phyloP scores from a whole-genome alignment of 2,888 invertebrate species.

The Drosophila picticornis region DNA sequence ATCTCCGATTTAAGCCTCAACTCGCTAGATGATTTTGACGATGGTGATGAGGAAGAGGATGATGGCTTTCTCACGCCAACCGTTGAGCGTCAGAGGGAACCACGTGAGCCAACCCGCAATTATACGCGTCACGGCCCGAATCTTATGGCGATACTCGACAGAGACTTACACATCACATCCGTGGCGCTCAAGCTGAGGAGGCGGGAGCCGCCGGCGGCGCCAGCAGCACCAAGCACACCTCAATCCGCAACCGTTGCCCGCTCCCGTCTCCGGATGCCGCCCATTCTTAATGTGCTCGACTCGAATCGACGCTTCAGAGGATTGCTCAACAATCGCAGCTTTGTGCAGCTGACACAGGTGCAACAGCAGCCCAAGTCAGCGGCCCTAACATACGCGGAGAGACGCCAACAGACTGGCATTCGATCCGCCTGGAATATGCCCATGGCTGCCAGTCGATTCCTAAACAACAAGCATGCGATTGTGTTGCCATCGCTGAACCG shows the following conservation, averaged over 20 bases:
- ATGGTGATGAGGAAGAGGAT: conserved; percentile 63
- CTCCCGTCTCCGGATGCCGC: conserved; percentile 82
- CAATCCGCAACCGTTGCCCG: conserved; percentile 65
- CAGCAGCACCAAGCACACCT: conserved; percentile 42
- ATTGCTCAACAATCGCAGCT: conserved; percentile 76
- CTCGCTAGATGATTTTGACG: conserved; percentile 74
- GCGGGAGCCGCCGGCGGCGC: conserved; percentile 36
- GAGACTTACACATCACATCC: conserved; percentile 76
- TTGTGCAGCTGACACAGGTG: conserved; percentile 83
- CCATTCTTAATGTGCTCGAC: conserved; percentile 83
- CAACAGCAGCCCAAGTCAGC: conserved; percentile 81
- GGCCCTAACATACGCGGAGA: conserved; percentile 65
- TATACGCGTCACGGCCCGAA: conserved; percentile 51
- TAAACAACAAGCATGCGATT: conserved; percentile 81
- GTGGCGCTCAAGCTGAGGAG: conserved; percentile 74
- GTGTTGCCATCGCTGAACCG: conserved; percentile 80
- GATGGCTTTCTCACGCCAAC: conserved; percentile 73
- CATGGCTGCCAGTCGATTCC: conserved; percentile 71
- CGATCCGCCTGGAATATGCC: conserved; percentile 80
- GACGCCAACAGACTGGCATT: conserved; percentile 54
- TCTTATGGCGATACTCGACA: conserved; percentile 62
- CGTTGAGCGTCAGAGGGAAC: conserved; percentile 37
- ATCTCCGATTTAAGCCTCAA: conserved; percentile 81
- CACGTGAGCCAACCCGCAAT: conserved; percentile 24
- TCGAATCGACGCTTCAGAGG: conserved; percentile 80